Evolutionary conservation across 1,140 invertebrate genomes (phyloP).

Genomic region (Yoshiicerus persimilis): DNA sequence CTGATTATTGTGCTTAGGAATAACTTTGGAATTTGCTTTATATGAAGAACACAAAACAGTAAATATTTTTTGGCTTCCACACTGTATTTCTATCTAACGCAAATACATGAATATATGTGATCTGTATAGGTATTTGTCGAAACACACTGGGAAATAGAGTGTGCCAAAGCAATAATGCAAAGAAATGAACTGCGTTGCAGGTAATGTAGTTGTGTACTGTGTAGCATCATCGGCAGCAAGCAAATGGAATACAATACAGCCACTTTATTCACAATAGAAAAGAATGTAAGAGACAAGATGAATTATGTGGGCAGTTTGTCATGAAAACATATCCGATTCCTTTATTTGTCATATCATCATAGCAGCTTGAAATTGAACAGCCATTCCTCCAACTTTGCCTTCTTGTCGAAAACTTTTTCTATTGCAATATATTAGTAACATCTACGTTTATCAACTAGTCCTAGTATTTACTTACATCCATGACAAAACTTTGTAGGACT

Average conservation of each 20-base stretch:
- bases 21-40: no score
- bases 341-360: neutral
- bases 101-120: no score
- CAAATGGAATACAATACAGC: neutral
- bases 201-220: neutral
- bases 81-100: no score
- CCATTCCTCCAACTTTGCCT: neutral
- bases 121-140: no score
- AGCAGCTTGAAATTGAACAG: neutral
- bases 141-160: no score
- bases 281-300: constrained; percentile 11
- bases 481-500: no score
- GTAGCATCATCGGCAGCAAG: neutral
- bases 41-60: no score
- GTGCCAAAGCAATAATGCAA: no score
- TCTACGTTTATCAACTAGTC: neutral
- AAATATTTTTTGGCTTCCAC: no score
- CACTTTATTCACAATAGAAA: neutral
- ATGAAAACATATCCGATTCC: neutral
- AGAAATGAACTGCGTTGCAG: neutral
- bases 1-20: no score
- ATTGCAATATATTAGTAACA: neutral
- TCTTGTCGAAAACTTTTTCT: neutral
- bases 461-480: no score
- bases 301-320: constrained; percentile 20